Evolutionary conservation across 2,888 invertebrate genomes (phyloP), one percentile per base, ranked within the genome.

Genomic region (Charanyca ferruginea): DNA sequence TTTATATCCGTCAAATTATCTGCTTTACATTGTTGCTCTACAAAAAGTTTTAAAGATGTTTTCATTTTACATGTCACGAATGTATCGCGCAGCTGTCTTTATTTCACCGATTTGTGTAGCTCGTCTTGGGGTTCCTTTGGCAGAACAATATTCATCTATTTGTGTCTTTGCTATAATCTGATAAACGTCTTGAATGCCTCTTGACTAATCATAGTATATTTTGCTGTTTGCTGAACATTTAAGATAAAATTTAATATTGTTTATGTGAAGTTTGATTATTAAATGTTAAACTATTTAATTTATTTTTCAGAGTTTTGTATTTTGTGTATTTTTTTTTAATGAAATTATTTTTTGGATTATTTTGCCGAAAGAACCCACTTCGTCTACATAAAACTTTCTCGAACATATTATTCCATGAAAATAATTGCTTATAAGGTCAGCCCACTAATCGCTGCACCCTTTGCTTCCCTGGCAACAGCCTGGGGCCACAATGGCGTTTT

Each of bases 361-460:
- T 53, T 48, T n/a, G 51, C 18, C 25, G 35, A 54, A 41, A 57
- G 79, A 72, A 81, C 79, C 81, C 68, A 65, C 20, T 16, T 20
- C 16, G 8, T 41, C n/a, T 9, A 13, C 23, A 55, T 51, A 32
- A 58, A 61, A 71, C 70, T 79, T 71, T 77, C 80, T 69, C 58
- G 7, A 69, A 60, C 55, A 55, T 65, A 62, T 62, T 54, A 72
- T 64, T 51, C 49, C 25, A 64, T 69, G 53, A 70, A 62, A 70
- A 72, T 80, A 79, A 79, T 79, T 77, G 55, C 62, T 25, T 72
- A 66, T 78, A 71, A 85, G 88, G 88, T 90, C 88, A 88, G 83
- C 77, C 78, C 76, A 71, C 78, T 89, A 86, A 89, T 89, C 84
- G 85, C 63, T 83, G 83, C 85, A 89, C 87, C 92, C 91, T 88